Evolutionary conservation across 2,888 invertebrate species (phyloP), one percentile per base, ranked within the genome.

Genomic region (Eubasilissa splendida): DNA sequence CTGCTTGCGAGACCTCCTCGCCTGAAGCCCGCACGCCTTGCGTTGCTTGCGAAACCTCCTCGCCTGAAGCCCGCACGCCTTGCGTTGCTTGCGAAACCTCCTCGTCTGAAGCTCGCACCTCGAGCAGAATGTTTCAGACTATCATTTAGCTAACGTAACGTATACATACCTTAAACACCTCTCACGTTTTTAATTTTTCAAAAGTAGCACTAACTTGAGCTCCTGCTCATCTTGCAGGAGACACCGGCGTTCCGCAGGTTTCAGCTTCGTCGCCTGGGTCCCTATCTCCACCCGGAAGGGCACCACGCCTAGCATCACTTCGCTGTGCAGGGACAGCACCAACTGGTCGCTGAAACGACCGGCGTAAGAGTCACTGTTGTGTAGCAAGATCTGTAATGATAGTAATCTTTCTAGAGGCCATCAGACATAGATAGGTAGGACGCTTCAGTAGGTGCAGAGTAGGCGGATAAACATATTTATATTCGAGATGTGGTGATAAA

Each of bases 351-450:
- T 77, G 50, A 73, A 81, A 1, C 84, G 65, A n/a, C 84, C 78
- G 4, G 81, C 80, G 52, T 63, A 84, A 2, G 81, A 75, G 22
- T 81, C 80, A 31, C 79, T 78, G 4, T 66, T 63, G 73, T 84
- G 84, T 2, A 84, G 33, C 60, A 84, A n/a, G 3, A 84, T 77
- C 84, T 84, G 70, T 11, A 79, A 76, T 11, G 0, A 42, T 12
- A 10, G 22, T 22, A 22, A 22, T 22, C 50, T 31, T 12, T 31
- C 31, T 4, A n/a, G 4, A 42, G 42, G 42, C 22, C 22, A 22
- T 22, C 22, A 22, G 22, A 0, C 22, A 22, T 22, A 22, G 22
- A 22, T 22, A 1, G 22, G 1, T 22, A n/a, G n/a, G n/a, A n/a
- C 22, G 22, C 1, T 22, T 22, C 22, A 22, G 22, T 22, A 22